Percentiles rank a stretch among this genome's conserved stretches.
Conservation (phyloP, 2,797 vertebrate genomes). For the Columba guinea region DNA sequence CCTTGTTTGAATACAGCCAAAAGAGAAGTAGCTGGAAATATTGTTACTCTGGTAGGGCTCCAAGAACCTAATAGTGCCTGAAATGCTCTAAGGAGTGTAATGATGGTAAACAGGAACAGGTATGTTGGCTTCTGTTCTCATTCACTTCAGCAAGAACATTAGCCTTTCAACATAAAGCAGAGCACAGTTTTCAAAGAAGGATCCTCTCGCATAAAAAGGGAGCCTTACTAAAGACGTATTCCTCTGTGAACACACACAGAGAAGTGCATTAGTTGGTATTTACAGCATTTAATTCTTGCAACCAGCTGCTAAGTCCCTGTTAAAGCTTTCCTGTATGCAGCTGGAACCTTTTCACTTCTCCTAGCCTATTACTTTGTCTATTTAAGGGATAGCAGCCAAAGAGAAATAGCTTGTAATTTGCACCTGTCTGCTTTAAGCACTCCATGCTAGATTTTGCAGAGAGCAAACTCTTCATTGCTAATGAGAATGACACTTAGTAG, state of each 20-base stretch:
- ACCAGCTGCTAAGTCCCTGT: conserved; percentile 64
- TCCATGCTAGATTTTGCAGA: conserved; percentile 7
- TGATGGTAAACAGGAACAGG: conserved; percentile 62
- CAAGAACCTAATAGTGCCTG: conserved; percentile 68
- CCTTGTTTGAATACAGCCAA: conserved; percentile 54
- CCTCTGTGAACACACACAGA: neutral
- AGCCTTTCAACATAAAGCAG: conserved; percentile 42
- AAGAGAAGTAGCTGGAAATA: conserved; percentile 62
- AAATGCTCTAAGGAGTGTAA: conserved; percentile 59
- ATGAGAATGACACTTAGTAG: conserved; percentile 20
- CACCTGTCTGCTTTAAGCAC: conserved; percentile 72
- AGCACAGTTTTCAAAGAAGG: neutral
- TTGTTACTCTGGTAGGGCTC: conserved; percentile 66
- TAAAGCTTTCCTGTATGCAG: conserved; percentile 63
- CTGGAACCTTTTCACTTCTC: conserved; percentile 56
- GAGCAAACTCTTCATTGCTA: conserved; percentile 49
- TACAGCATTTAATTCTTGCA: conserved; percentile 43
- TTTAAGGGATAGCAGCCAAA: conserved; percentile 69
- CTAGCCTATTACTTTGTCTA: conserved; percentile 43
- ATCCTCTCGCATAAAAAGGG: neutral
- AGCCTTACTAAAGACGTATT: neutral
- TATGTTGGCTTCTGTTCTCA: conserved; percentile 64
- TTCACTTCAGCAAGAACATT: conserved; percentile 27
- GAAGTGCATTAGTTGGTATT: conserved; percentile 11
- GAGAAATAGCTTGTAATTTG: conserved; percentile 71